Evolutionary conservation across 37 sponge, comb jelly and placozoan species (phyloP), one percentile per base, ranked within the genome.

Genomic region (Halisarca cf. caerulea): DNA sequence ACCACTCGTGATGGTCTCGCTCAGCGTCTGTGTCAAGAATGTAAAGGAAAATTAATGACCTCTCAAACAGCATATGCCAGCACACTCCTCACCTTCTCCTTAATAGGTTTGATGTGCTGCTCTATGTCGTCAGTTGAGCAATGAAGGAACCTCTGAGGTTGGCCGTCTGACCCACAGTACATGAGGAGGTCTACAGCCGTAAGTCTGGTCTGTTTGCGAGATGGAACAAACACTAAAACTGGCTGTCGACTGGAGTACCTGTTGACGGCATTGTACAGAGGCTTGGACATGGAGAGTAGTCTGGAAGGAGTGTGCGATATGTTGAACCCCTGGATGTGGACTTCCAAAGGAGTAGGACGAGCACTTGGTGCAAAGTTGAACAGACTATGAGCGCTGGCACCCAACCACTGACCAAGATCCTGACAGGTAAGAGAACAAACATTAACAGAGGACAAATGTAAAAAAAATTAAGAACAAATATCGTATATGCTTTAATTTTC

Each of bases 381-480:
- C 38, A 91, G 82, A 14, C 86, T 81, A 80, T 94, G 93, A 41
- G 86, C 90, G 34, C 79, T 58, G 33, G 90, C 93, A 1, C 99
- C 97, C 66, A 99, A 75, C 99, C 99, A 99, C 85, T 99, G 97
- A 35, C 91, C 97, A 38, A 99, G 87, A 79, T 99, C 99, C 93
- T 92, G 53, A 4, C 18, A 32, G 54, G 54, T 0, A 8, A 87
- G 32, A 15, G 9, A 39, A 24, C 30, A 38, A 61, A 78, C 33
- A 20, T 8, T 24, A 39, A 27, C 45, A 37, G 14, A 11, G 78
- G 34, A 33, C 43, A 27, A 66, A 21, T 66, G n/a, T n/a, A n/a
- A n/a, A n/a, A n/a, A n/a, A n/a, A n/a, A n/a, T n/a, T n/a, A 24
- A 66, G 11, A 66, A 66, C 70, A 66, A 27, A 30, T 30, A 27